A percentile compares a stretch with the other conserved stretches of the same genome.
Evolutionary conservation across 1,140 invertebrate genomes (phyloP).

Genomic region (Tetramorium parvispinum): DNA sequence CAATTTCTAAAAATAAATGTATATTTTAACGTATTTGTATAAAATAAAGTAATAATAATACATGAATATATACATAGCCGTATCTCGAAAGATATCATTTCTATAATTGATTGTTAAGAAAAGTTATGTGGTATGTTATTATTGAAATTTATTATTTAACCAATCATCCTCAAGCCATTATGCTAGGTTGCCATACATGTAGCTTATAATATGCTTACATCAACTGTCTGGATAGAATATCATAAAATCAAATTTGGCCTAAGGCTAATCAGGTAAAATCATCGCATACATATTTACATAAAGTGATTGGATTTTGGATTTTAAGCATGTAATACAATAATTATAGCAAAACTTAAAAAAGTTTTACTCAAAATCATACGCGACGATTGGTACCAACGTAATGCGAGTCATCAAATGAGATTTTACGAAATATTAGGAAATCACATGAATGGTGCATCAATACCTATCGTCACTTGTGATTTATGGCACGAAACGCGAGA

Average conservation of each 20-base stretch:
- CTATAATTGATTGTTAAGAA: background rate
- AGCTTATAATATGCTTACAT: conserved; percentile 16
- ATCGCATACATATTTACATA: conserved; percentile 2
- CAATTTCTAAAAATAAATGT: background rate
- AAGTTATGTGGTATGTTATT: background rate
- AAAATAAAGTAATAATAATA: background rate
- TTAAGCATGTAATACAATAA: background rate
- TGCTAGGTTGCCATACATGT: background rate
- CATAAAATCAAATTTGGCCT: conserved; percentile 18
- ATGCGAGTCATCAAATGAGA: conserved; percentile 43
- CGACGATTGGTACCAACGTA: conserved; percentile 29
- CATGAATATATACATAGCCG: background rate
- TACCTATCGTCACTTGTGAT: conserved; percentile 42
- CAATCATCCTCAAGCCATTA: background rate
- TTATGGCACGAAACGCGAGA: conserved; percentile 58
- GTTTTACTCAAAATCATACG: conserved; percentile 21
- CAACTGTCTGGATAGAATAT: background rate
- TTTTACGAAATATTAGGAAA: conserved; percentile 59
- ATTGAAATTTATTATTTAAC: conserved; percentile 8
- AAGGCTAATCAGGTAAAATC: background rate
- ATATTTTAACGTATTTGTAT: background rate
- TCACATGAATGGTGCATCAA: conserved; percentile 41
- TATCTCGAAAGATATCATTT: conserved; percentile 1
- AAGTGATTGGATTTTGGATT: conserved; percentile 37
- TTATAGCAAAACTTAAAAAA: conserved; percentile 16